phyloP scores from a whole-genome alignment of 2,888 invertebrate species.

The Andrena hattorfiana region DNA sequence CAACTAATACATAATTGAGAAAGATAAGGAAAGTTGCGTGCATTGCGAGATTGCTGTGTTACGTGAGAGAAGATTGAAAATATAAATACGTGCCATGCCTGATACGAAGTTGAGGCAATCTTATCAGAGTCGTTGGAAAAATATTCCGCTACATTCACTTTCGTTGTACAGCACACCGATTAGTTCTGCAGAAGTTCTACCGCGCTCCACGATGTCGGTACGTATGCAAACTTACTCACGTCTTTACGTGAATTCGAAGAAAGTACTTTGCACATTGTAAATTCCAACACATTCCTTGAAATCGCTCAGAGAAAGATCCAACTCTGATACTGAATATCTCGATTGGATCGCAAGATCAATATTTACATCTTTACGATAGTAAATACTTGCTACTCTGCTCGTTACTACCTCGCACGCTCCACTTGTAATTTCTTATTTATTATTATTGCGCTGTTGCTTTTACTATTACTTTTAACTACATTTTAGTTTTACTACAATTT shows the following conservation, averaged over 20 bases:
- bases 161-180: not conserved
- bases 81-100: slow-evolving; percentile 17
- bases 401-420: too few relatives aligned
- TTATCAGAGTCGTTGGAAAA: slow-evolving; percentile 40
- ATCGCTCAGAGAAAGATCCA: not conserved
- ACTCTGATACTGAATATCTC: not conserved
- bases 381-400: too few relatives aligned
- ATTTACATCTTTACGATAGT: too few relatives aligned
- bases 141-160: slow-evolving; percentile 26
- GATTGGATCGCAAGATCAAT: not conserved
- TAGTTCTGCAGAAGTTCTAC: not conserved
- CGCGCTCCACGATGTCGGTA: slow-evolving; percentile 41
- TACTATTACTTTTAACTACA: too few relatives aligned
- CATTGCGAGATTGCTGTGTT: not conserved
- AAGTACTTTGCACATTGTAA: not conserved
- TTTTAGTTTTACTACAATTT: too few relatives aligned
- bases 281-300: not conserved
- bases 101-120: slow-evolving; percentile 35
- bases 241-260: not conserved
- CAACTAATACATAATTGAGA: not conserved
- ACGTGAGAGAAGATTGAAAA: not conserved
- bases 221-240: not conserved
- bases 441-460: too few relatives aligned
- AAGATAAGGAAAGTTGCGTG: not conserved
- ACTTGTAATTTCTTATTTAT: too few relatives aligned